Conservation (phyloP, 1,140 invertebrate genomes). For the Bombus breviceps region DNA sequence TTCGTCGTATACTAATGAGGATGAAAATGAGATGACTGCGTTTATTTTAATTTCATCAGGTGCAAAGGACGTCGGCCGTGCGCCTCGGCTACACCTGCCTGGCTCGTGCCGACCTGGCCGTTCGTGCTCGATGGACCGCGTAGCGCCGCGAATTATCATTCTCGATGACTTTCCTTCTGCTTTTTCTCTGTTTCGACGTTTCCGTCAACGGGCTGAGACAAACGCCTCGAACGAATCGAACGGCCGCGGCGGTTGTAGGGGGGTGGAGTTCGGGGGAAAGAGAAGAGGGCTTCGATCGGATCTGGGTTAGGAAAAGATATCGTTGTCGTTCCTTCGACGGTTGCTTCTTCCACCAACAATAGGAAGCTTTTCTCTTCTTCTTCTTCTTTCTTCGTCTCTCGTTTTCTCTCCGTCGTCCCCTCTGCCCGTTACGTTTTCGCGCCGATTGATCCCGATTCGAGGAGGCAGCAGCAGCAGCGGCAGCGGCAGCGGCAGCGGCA, state of each 20-base stretch:
- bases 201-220: background rate
- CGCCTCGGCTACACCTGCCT: constrained; percentile 54
- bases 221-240: background rate
- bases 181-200: background rate
- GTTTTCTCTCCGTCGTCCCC: background rate
- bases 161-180: too few species aligned
- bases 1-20: constrained; percentile 81
- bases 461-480: background rate
- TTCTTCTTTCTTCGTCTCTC: background rate
- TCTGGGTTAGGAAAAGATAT: constrained; percentile 54
- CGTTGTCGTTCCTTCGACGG: constrained; percentile 30
- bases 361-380: background rate
- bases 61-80: constrained; percentile 70
- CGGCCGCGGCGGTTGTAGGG: background rate
- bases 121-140: background rate
- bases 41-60: constrained; percentile 82
- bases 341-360: background rate
- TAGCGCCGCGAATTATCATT: background rate
- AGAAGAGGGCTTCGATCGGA: constrained; percentile 68
- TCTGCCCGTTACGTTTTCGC: constrained; percentile 27
- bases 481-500: too few species aligned
- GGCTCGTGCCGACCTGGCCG: constrained; percentile 22
- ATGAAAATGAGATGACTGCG: constrained; percentile 81
- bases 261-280: rapidly evolving
- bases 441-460: constrained; percentile 50